Base-by-base conservation (phyloP, 92 coral and sea anemone genomes). In the Zoanthus gigantus region DNA sequence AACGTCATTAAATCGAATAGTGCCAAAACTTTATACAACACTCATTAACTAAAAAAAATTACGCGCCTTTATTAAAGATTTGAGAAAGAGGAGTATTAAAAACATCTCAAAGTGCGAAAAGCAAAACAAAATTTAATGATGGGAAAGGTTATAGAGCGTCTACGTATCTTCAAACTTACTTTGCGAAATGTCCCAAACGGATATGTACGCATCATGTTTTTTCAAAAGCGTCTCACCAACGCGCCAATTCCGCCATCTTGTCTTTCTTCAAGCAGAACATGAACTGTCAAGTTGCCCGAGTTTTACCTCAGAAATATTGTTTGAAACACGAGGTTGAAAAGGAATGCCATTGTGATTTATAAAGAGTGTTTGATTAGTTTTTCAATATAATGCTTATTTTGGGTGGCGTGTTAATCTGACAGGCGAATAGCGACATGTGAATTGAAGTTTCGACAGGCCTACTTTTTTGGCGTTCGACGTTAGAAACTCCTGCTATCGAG, bases 351-450 rank as follows among this genome's bases (percentile, higher is more conserved):
- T 91, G 94, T 90, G 91, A 92, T 91, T 90, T 76, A 89, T 86
- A 89, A 86, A 92, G 94, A 91, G 93, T 93, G 98, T 94, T 94
- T 86, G 90, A 87, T 94, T 93, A 91, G 98, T 87, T 93, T 92
- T 92, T 66, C 56, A 14, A 81, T 71, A 65, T 50, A 71, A 75
- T 81, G 60, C 75, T 81, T 81, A 54, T 66, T 81, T 81, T 63
- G 45, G 45, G 32, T 81, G 75, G 74, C 44, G 28, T 63, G 58
- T 69, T 81, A 81, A 81, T 81, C 85, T 81, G 85, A 81, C 85
- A 81, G 85, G 75, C 85, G 66, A 44, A 66, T 47, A 65, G 85
- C 74, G 74, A 65, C 75, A 45, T 28, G 44, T 81, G 37, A 65
- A 46, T 66, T 53, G 50, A 54, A 46, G 28, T 81, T 81, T 66